Percentiles rank a stretch among this genome's conserved stretches.
These are phyloP conservation scores for Morone saxatilis DNA, from an alignment of 2,113 vertebrate genomes.

Conservation along the genomic window DNA sequence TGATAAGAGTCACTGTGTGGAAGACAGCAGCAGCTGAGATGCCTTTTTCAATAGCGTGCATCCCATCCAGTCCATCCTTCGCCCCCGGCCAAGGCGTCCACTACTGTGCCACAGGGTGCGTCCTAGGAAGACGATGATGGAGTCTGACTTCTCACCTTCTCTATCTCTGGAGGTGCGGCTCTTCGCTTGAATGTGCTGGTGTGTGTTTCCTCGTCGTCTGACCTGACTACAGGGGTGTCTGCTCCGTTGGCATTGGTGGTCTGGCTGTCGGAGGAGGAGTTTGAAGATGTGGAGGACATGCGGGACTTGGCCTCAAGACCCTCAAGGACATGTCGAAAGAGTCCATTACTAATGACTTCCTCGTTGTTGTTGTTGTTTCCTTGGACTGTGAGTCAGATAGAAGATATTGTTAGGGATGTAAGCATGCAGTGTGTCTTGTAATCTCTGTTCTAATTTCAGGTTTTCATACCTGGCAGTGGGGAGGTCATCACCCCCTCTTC, in stretches of 20 bases:
- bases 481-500: slow-evolving; percentile 83
- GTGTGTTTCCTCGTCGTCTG: slow-evolving; percentile 84
- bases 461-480: slow-evolving; percentile 83
- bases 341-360: slow-evolving; percentile 80
- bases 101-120: neutral
- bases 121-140: slow-evolving; percentile 31
- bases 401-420: neutral
- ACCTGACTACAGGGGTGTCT: slow-evolving; percentile 88
- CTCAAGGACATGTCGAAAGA: slow-evolving; percentile 81
- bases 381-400: slow-evolving; percentile 31
- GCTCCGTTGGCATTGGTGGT: slow-evolving; percentile 84
- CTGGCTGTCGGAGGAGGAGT: slow-evolving; percentile 89
- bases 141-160: slow-evolving; percentile 38
- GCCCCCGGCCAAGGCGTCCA: neutral
- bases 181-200: slow-evolving; percentile 70
- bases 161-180: slow-evolving; percentile 26
- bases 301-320: slow-evolving; percentile 86
- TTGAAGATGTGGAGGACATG: slow-evolving; percentile 91
- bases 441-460: neutral
- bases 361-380: slow-evolving; percentile 67
- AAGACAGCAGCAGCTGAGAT: slow-evolving; percentile 11
- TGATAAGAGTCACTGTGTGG: slow-evolving; percentile 22
- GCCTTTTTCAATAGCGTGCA: slow-evolving; percentile 4
- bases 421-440: neutral
- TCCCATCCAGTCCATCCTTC: slow-evolving; percentile 13